Evolutionary conservation across 92 coral and sea anemone genomes (phyloP), one percentile per base, ranked within the genome.

Genomic region (Heliopora coerulea): DNA sequence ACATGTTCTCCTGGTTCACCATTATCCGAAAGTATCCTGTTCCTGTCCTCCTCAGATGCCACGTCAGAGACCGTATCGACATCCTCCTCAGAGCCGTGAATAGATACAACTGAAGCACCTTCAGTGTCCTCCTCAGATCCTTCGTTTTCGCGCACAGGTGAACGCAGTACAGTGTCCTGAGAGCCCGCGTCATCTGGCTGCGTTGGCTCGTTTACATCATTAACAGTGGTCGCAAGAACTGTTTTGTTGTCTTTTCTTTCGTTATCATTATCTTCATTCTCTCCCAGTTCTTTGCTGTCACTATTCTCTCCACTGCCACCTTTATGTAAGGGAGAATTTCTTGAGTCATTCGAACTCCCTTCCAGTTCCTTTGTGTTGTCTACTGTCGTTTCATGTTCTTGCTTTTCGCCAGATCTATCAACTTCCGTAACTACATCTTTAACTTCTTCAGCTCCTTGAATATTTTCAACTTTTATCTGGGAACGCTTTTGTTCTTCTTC

Each of bases 1-100:
- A 30, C 63, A 18, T 62, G 65, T 54, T 73, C 58, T 23, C 63
- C 72, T 62, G 8, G 74, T 21, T 54, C 31, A 2, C 54, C 21
- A 34, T 49, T 72, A 29, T 28, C 74, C 23, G 62, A 74, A 13
- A 69, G 46, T 28, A 13, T 39, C 57, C 56, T 78, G 56, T 48
- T 79, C 31, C 34, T 44, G 48, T 65, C 66, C 37, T 63, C 57
- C 3, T 73, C 73, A 58, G 21, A 18, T 56, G 62, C 83, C 49
- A 18, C 8, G 10, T 28, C 83, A 10, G 50, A 49, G 34, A 44
- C 50, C 49, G 54, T 52, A 54, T 72, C 75, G 17, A 56, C 8
- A 19, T 49, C 67, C 26, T 54, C 80, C 42, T 42, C 72, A 31
- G 80, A 48, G 19, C 81, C 88, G 35, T 30, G 52, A 0, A 75